Percentiles rank a stretch among this genome's conserved stretches.
Evolutionary conservation across 2,888 invertebrate species (phyloP).

Genomic region (Dolichopus griseipennis): DNA sequence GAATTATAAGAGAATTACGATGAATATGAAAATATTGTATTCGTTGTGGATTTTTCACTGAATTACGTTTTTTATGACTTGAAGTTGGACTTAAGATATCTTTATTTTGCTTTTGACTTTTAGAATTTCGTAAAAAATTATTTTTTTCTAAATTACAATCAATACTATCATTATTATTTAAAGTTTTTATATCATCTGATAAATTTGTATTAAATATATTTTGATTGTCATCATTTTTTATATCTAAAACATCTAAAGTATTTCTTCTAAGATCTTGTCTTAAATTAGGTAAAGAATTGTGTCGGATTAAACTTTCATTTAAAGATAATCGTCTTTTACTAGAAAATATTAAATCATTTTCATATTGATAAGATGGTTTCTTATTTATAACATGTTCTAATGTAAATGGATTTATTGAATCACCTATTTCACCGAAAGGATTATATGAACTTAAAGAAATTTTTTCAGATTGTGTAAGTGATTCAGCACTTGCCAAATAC

Average conservation of each 20-base stretch:
- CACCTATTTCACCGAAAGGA: slow-evolving; percentile 13
- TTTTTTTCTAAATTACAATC: too few relatives aligned
- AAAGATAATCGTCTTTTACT: slow-evolving; percentile 38
- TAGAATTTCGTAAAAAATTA: slow-evolving; percentile 9
- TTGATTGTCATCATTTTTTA: background rate
- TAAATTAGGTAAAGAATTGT: slow-evolving; percentile 27
- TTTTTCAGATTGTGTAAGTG: slow-evolving; percentile 41
- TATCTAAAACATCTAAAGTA: background rate
- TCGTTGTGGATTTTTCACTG: background rate
- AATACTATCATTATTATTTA: slow-evolving; percentile 27
- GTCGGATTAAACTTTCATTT: slow-evolving; percentile 38
- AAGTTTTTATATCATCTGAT: slow-evolving; percentile 31
- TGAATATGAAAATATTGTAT: slow-evolving; percentile 59
- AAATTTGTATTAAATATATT: slow-evolving; percentile 27
- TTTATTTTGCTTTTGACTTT: background rate
- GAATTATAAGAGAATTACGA: slow-evolving; percentile 74
- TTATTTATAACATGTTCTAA: slow-evolving; percentile 19
- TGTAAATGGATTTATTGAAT: slow-evolving; percentile 22
- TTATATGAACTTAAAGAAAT: slow-evolving; percentile 20
- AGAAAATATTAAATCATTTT: slow-evolving; percentile 21
- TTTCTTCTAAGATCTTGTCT: background rate
- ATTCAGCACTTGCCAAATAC: slow-evolving; percentile 40
- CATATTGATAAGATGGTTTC: slow-evolving; percentile 14
- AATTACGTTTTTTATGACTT: background rate
- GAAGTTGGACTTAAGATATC: background rate